Percentiles rank a stretch among this genome's conserved stretches.
Conservation (phyloP, 2,113 vertebrate species). For the Sialia sialis region DNA sequence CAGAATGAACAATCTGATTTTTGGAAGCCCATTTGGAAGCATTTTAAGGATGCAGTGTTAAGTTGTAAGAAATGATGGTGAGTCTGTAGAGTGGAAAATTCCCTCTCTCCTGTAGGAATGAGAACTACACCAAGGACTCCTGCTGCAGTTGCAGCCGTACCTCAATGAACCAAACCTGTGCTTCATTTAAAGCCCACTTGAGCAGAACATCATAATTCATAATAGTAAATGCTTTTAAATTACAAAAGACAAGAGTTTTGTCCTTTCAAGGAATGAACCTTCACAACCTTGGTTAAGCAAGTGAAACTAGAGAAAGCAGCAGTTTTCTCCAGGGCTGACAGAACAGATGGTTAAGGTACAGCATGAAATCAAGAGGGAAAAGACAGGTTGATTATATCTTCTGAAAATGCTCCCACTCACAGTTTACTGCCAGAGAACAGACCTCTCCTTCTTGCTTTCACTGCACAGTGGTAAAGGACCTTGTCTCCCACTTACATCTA, state of each 20-base stretch:
- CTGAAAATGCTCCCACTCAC: not conserved
- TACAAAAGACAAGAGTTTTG: not conserved
- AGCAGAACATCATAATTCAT: not conserved
- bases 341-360: not conserved
- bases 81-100: not conserved
- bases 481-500: not conserved
- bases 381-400: not conserved
- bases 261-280: not conserved
- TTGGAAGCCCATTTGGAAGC: not conserved
- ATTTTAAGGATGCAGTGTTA: not conserved
- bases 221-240: not conserved
- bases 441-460: not conserved
- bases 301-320: not conserved
- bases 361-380: not conserved
- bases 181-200: not conserved
- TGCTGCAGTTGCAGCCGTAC: not conserved
- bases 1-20: not conserved
- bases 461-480: not conserved
- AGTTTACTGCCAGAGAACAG: not conserved
- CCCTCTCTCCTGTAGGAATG: rapidly evolving
- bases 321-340: not conserved
- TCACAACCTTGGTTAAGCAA: not conserved
- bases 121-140: not conserved
- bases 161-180: not conserved
- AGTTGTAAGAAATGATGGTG: not conserved